Conservation (phyloP, 2,797 vertebrate species). For the Enteromius treurensis region DNA sequence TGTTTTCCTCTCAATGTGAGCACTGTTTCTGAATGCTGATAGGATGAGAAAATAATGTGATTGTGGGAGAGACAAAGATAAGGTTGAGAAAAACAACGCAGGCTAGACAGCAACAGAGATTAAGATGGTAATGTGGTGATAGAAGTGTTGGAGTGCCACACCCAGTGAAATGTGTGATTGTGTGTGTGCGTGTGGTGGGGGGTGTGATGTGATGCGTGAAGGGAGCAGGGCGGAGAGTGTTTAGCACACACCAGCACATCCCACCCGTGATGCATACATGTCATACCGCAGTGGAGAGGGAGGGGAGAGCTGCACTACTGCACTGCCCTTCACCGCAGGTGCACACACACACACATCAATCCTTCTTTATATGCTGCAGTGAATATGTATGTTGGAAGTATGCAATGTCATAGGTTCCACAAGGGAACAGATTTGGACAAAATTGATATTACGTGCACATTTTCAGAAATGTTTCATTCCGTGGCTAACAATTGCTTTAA, state of each 20-base stretch:
- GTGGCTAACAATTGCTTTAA: not conserved
- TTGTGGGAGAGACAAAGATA: not conserved
- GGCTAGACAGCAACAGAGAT: not conserved
- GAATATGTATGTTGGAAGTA: not conserved
- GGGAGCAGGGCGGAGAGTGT: slow-evolving; percentile 21
- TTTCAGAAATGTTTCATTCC: not conserved
- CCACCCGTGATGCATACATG: slow-evolving; percentile 29
- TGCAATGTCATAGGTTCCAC: too few relatives aligned
- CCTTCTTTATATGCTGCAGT: slow-evolving; percentile 46
- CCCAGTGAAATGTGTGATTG: slow-evolving; percentile 15
- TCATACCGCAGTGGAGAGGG: slow-evolving; percentile 39
- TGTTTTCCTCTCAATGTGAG: not conserved
- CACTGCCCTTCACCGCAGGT: slow-evolving; percentile 49
- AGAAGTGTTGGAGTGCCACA: slow-evolving; percentile 34
- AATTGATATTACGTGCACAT: not conserved
- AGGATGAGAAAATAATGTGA: slow-evolving; percentile 2
- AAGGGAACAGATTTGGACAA: not conserved
- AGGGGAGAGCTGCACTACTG: slow-evolving; percentile 36
- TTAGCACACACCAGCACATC: slow-evolving; percentile 27
- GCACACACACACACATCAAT: slow-evolving; percentile 4
- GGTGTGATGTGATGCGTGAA: slow-evolving; percentile 1
- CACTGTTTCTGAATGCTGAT: not conserved
- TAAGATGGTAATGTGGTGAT: not conserved
- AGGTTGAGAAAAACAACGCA: not conserved
- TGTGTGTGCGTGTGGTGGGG: not conserved